Evolutionary conservation across 1,140 invertebrate species (phyloP), one percentile per base, ranked within the genome.

Genomic region (Pentalonia nigronervosa): DNA sequence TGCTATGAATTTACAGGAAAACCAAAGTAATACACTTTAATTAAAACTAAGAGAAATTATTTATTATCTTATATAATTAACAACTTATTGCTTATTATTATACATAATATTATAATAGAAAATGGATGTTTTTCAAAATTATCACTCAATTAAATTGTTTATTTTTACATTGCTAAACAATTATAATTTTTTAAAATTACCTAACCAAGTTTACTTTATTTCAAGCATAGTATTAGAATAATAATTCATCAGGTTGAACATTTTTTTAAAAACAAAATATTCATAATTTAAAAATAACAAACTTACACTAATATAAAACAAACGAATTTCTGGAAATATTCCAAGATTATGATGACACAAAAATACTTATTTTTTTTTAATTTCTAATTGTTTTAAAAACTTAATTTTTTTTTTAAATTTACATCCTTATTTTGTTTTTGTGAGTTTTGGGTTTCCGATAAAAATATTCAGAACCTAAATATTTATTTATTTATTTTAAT

Each of bases 271-370:
- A 45, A 87, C 11, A 87, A 87, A 87, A 87, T 45, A 87, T 48
- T 41, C 45, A 87, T n/a, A 48, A 48, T 47, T 88, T 88, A 88
- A 88, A 88, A 88, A 88, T 88, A 88, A 88, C 86, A 30, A 45
- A 41, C 25, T 88, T 17, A 48, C 34, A 17, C n/a, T 21, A 88
- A 48, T n/a, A 48, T 88, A 88, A 48, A n/a, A 88, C 34, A 45
- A 36, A 81, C 34, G 20, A 21, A 25, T 50, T 30, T 25, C 47
- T 88, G 86, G 86, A 50, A 50, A 88, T n/a, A 50, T 50, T 88
- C 86, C 86, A 23, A 88, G n/a, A 88, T 34, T 88, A 17, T n/a
- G 30, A 50, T 4, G n/a, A 50, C 11, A 67, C 30, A 67, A 67
- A 67, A 14, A n/a, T 67, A n/a, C 34, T 83, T 83, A 21, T 21